phyloP scores from a whole-genome alignment of 1,140 invertebrate species.

The Drosophila navojoa region DNA sequence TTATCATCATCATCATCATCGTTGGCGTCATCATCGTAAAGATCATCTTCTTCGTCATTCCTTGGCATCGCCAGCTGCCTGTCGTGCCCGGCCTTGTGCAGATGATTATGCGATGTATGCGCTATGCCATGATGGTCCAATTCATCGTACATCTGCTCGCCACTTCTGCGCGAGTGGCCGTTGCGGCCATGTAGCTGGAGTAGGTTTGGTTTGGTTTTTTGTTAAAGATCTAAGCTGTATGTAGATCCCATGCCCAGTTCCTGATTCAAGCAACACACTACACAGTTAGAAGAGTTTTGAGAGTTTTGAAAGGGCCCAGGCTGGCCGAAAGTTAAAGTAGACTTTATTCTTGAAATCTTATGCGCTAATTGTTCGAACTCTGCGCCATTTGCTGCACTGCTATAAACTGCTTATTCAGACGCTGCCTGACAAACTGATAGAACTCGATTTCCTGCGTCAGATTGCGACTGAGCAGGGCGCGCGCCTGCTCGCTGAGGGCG shows the following conservation, averaged over 20 bases:
- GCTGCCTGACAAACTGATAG: slow-evolving; percentile 94
- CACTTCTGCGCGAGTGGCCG: slow-evolving; percentile 48
- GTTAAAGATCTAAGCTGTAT: slow-evolving; percentile 25
- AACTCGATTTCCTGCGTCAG: slow-evolving; percentile 96
- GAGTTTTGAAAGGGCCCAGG: slow-evolving; percentile 35
- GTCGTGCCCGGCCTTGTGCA: slow-evolving; percentile 49
- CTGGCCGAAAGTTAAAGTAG: slow-evolving; percentile 48
- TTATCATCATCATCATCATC: slow-evolving; percentile 7
- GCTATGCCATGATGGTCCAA: slow-evolving; percentile 27
- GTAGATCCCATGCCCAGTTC: not conserved
- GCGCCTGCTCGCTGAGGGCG: slow-evolving; percentile 90
- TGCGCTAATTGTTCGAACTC: slow-evolving; percentile 66
- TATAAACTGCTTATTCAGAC: slow-evolving; percentile 91
- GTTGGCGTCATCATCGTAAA: slow-evolving; percentile 21
- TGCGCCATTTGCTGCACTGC: slow-evolving; percentile 85
- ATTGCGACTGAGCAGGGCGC: slow-evolving; percentile 91
- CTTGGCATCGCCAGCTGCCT: slow-evolving; percentile 54
- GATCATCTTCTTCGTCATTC: slow-evolving; percentile 26
- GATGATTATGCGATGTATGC: slow-evolving; percentile 42
- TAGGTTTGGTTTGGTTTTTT: slow-evolving; percentile 14
- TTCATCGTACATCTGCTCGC: slow-evolving; percentile 18
- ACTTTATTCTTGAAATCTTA: slow-evolving; percentile 39
- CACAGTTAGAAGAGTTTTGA: slow-evolving; percentile 8
- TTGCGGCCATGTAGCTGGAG: slow-evolving; percentile 47
- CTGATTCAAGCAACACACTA: slow-evolving; percentile 26